Percentiles rank a stretch among this genome's conserved stretches.
Conservation (phyloP, 2,797 vertebrate genomes). For the Acanthis flammea region DNA sequence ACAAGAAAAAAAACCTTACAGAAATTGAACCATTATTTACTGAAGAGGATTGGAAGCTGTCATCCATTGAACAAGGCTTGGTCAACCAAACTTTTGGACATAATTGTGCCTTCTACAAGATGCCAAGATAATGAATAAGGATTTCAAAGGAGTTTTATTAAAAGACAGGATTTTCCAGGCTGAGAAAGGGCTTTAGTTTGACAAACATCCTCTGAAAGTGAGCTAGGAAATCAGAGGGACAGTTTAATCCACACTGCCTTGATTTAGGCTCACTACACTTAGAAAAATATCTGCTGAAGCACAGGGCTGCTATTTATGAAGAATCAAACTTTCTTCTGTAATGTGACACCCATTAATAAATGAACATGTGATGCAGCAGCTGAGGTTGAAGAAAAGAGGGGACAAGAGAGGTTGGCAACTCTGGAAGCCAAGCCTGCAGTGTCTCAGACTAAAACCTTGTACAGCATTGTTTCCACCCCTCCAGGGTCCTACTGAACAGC, state of each 20-base stretch:
- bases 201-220: background rate
- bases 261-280: background rate
- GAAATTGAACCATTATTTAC: slow-evolving; percentile 12
- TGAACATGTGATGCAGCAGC: background rate
- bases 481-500: background rate
- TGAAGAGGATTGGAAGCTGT: background rate
- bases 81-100: background rate
- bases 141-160: background rate
- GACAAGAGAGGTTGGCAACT: fast-evolving
- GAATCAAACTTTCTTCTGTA: background rate
- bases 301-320: background rate
- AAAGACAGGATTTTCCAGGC: background rate
- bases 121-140: background rate
- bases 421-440: background rate
- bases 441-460: background rate
- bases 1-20: background rate
- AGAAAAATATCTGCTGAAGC: background rate
- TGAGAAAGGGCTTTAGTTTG: background rate
- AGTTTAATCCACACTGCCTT: background rate
- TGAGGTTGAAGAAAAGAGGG: background rate
- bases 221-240: background rate
- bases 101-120: background rate
- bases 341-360: background rate
- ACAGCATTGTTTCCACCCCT: fast-evolving
- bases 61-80: slow-evolving; percentile 5